Evolutionary conservation across 2,888 invertebrate genomes (phyloP), one percentile per base, ranked within the genome.

Genomic region (Nymphalis urticae): DNA sequence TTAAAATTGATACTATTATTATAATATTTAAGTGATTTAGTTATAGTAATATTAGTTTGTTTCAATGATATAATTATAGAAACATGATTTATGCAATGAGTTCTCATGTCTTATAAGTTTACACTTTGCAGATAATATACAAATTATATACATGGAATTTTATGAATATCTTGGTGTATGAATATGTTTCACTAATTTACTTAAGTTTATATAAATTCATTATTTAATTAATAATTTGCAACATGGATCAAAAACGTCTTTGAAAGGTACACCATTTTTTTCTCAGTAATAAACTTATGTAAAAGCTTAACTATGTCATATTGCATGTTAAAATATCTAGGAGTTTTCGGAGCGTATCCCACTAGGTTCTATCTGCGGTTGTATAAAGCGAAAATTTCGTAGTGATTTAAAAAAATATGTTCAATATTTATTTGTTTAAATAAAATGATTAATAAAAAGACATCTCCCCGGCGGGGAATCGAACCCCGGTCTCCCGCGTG

Each of bases 401-500:
- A 32, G 27, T 6, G 27, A 32, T 32, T 32, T 32, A 32, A 32
- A 32, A 32, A 32, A 0, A 32, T 32, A 32, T 32, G 6, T 32
- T 32, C 27, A 21, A 53, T 13, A 21, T 24, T 53, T 5, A 21
- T 53, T 21, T 21, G 10, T 21, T 21, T 21, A 53, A 53, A 54
- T 54, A 54, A 6, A 17, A 27, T 32, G 3, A 17, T 9, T 6
- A 9, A 0, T 7, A 42, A 59, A 59, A 42, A 36, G 24, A 8
- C 10, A 21, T 64, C 77, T 78, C 78, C 73, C 87, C 91, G 90
- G 91, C 93, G 90, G 92, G 92, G 92, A 92, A 93, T 93, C 92
- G 93, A 93, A 93, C 93, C 93, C 93, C 90, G 92, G 93, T 93
- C 93, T 93, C 93, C 92, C 92, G 93, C 92, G 92, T 92, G 92